Conservation (phyloP, 2,888 invertebrate genomes). For the Dicycla oo region DNA sequence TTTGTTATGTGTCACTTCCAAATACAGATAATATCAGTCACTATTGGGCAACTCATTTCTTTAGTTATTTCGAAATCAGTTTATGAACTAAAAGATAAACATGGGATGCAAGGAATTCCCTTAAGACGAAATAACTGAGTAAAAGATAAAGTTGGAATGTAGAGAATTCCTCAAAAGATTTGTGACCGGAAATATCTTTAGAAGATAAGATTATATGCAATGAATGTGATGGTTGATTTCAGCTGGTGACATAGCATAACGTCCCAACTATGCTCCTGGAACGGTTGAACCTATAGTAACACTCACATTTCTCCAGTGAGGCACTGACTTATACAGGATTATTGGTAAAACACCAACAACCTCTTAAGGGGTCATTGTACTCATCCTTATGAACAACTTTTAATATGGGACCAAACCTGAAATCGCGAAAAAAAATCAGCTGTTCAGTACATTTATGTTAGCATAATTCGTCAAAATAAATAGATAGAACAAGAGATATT, state of each 20-base stretch:
- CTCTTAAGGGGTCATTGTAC: too few species aligned
- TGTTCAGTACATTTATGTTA: too few species aligned
- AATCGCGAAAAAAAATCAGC: too few species aligned
- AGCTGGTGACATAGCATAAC: neutral
- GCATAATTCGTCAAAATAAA: too few species aligned
- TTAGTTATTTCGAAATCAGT: constrained; percentile 29
- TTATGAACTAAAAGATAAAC: constrained; percentile 25
- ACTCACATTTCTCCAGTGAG: too few species aligned
- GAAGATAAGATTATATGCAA: constrained; percentile 28
- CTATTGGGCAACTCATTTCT: constrained; percentile 2
- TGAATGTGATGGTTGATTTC: neutral
- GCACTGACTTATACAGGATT: too few species aligned
- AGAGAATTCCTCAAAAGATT: constrained; percentile 26
- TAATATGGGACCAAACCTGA: too few species aligned
- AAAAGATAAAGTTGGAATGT: constrained; percentile 47
- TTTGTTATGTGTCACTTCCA: neutral
- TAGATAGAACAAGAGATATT: too few species aligned
- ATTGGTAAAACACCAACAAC: too few species aligned
- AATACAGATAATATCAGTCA: neutral
- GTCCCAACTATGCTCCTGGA: neutral
- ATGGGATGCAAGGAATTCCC: constrained; percentile 42
- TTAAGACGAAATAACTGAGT: too few species aligned
- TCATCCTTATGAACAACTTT: too few species aligned
- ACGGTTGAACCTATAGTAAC: neutral
- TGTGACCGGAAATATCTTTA: constrained; percentile 34